Percentiles rank a stretch among this genome's conserved stretches.
Conservation (phyloP, 2,888 invertebrate species). For the Athalia circularis region DNA sequence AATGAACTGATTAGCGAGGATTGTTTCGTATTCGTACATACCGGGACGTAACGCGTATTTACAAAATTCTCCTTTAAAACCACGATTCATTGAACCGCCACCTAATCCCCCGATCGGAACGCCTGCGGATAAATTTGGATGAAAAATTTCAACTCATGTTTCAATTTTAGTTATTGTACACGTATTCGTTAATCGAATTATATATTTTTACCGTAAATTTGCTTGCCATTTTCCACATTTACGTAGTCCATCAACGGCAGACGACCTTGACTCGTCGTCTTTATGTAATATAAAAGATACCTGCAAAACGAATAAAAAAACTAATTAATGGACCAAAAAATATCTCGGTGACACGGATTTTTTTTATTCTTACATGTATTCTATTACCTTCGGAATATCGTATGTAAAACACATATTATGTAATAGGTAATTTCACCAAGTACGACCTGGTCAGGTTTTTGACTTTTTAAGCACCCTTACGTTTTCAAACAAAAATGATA, state of each 20-base stretch:
- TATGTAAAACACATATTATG: too few relatives aligned
- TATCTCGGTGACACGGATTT: not conserved
- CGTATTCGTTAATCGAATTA: not conserved
- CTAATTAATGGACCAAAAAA: constrained; percentile 46
- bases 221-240: constrained; percentile 82
- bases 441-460: too few relatives aligned
- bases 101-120: constrained; percentile 91
- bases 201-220: constrained; percentile 84
- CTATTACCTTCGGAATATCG: too few relatives aligned
- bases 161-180: not conserved
- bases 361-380: too few relatives aligned
- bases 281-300: constrained; percentile 83
- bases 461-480: too few relatives aligned
- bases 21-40: constrained; percentile 88
- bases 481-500: too few relatives aligned
- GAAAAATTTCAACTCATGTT: not conserved
- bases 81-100: constrained; percentile 90
- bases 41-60: constrained; percentile 93
- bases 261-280: constrained; percentile 79
- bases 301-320: constrained; percentile 74
- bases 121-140: constrained; percentile 75
- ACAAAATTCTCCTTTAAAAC: constrained; percentile 95
- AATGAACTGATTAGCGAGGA: constrained; percentile 93
- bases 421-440: too few relatives aligned
- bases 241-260: constrained; percentile 89